phyloP scores from a whole-genome alignment of 2,888 invertebrate genomes.

The Ormia ochracea region DNA sequence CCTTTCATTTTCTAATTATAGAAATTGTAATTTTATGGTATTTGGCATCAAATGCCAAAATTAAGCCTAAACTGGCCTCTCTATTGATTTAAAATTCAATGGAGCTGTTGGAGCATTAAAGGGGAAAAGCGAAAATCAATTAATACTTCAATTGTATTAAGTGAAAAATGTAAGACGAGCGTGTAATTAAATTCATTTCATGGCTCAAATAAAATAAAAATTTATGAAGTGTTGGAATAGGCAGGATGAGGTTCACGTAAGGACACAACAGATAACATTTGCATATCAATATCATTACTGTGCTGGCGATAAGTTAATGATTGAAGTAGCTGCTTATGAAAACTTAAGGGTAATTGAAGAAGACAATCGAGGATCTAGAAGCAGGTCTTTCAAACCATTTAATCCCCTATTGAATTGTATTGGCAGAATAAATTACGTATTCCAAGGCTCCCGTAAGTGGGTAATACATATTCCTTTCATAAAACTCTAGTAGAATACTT shows the following conservation, averaged over 20 bases:
- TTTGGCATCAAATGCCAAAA: background rate
- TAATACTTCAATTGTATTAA: conserved; percentile 1
- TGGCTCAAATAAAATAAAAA: conserved; percentile 26
- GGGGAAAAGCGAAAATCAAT: background rate
- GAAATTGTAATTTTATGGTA: conserved; percentile 26
- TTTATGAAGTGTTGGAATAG: conserved; percentile 4
- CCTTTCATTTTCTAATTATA: conserved; percentile 27
- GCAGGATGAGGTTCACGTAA: background rate
- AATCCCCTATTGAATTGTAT: no score
- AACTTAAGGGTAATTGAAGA: no score
- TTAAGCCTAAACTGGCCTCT: background rate
- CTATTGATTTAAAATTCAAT: background rate
- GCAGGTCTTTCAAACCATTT: no score
- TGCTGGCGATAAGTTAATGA: no score
- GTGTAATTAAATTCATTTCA: conserved; percentile 43
- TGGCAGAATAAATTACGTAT: no score
- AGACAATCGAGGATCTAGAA: no score
- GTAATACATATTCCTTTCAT: no score
- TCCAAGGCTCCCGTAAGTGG: no score
- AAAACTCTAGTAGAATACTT: no score
- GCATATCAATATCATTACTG: no score
- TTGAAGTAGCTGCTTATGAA: no score
- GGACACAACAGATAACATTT: background rate
- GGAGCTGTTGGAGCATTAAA: background rate
- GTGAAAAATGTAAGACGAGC: conserved; percentile 31